phyloP scores from a whole-genome alignment of 1,140 invertebrate genomes.

The Saccostrea glomerata region DNA sequence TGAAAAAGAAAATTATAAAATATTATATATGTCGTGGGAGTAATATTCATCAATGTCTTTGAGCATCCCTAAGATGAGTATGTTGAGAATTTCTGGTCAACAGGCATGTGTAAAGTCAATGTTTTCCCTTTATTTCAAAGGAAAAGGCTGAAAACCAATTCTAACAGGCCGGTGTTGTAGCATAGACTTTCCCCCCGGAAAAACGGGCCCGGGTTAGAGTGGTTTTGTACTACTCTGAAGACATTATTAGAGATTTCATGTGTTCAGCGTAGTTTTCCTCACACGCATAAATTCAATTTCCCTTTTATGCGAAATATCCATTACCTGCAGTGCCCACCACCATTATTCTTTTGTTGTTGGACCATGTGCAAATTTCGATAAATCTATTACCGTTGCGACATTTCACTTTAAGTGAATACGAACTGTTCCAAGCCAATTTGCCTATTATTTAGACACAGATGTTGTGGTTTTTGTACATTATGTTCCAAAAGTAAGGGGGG shows the following conservation, averaged over 20 bases:
- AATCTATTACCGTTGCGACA: background rate
- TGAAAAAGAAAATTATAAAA: too few relatives aligned
- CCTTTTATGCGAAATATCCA: background rate
- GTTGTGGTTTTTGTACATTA: background rate
- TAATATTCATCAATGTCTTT: too few relatives aligned
- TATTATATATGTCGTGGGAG: too few relatives aligned
- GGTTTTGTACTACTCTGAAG: too few relatives aligned
- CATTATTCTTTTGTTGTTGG: background rate
- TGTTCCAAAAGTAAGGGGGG: background rate
- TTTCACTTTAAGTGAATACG: background rate
- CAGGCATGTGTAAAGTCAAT: too few relatives aligned
- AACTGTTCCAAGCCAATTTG: background rate
- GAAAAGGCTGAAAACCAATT: too few relatives aligned
- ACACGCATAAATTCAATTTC: background rate
- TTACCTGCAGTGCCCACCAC: background rate
- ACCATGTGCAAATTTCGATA: slow-evolving; percentile 5
- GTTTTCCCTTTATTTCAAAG: too few relatives aligned
- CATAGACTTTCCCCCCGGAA: too few relatives aligned
- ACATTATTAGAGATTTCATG: background rate
- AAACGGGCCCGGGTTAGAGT: too few relatives aligned
- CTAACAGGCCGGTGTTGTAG: too few relatives aligned
- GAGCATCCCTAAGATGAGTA: too few relatives aligned
- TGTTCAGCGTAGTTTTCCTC: background rate
- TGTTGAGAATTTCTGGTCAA: too few relatives aligned
- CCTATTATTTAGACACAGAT: background rate